Percentiles rank a stretch among this genome's conserved stretches.
Evolutionary conservation across 2,888 invertebrate species (phyloP).

Genomic region (Aphodius granarius): DNA sequence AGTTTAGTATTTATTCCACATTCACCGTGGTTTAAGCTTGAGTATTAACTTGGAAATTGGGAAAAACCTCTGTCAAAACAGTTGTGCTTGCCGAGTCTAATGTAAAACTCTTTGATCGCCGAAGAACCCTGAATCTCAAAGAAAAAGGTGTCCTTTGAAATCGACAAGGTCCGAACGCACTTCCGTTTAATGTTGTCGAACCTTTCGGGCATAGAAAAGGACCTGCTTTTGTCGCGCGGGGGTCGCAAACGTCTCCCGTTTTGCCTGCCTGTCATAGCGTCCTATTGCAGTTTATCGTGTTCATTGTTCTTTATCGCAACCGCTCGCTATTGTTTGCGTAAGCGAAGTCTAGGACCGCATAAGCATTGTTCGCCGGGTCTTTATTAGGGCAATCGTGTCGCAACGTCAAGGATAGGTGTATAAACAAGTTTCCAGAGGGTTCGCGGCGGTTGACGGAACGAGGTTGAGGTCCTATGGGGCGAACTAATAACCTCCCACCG

Average conservation of each 20-base stretch:
- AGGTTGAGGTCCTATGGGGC: neutral
- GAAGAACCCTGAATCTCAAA: neutral
- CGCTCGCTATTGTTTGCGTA: neutral
- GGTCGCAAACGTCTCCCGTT: neutral
- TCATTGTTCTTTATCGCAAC: neutral
- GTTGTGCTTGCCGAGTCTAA: neutral
- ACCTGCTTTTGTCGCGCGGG: neutral
- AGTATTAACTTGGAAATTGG: no score
- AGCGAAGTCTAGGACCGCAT: neutral
- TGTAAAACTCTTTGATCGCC: neutral
- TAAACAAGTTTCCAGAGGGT: neutral
- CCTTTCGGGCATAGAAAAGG: neutral
- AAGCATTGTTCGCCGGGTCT: neutral
- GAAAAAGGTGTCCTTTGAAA: neutral
- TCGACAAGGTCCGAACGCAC: neutral
- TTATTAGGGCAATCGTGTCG: neutral
- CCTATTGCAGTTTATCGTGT: neutral
- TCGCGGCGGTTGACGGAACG: neutral
- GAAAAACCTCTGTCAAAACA: neutral
- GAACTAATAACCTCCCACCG: neutral
- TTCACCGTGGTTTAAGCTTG: no score
- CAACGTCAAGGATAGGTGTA: neutral
- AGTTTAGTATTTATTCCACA: no score
- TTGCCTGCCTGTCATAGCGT: neutral
- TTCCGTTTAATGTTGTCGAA: neutral